These are phyloP conservation scores for Dasyprocta punctata DNA, from an alignment of 2,113 vertebrate genomes.

Conservation along the genomic window DNA sequence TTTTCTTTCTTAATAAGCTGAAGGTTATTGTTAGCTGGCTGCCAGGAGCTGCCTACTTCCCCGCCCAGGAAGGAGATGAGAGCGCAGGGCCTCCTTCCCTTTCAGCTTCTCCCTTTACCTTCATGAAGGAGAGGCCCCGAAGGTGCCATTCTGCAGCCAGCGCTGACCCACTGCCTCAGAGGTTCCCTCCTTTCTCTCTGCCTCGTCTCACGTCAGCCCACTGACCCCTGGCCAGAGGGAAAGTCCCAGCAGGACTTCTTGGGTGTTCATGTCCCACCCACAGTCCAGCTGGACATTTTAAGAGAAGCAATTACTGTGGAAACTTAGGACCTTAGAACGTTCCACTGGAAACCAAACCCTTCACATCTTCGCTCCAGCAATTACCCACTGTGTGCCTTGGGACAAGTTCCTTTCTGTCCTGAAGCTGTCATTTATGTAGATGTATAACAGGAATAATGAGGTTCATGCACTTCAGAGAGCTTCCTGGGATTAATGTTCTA, in stretches of 20 bases:
- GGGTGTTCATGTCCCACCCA: neutral
- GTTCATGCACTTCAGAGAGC: too few species aligned
- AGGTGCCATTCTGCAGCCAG: neutral
- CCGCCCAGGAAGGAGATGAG: neutral
- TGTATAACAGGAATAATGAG: neutral
- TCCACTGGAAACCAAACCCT: constrained; percentile 2
- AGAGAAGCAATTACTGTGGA: constrained; percentile 2
- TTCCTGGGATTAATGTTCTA: neutral
- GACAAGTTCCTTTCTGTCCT: neutral
- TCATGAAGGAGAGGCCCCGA: neutral
- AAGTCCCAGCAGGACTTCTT: constrained; percentile 21
- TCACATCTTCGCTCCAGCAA: neutral
- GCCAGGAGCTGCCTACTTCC: neutral
- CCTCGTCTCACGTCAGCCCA: neutral
- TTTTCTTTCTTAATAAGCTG: constrained; percentile 3
- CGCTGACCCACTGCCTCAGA: neutral
- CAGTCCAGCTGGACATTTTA: neutral
- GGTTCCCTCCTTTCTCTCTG: neutral
- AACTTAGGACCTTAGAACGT: neutral
- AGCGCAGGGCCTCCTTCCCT: neutral
- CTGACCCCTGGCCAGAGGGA: neutral
- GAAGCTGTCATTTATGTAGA: neutral
- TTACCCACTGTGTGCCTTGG: neutral
- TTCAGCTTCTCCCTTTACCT: neutral
- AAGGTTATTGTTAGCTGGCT: constrained; percentile 30